Evolutionary conservation across 2,888 invertebrate species (phyloP).

Genomic region (Ariolimax columbianus): DNA sequence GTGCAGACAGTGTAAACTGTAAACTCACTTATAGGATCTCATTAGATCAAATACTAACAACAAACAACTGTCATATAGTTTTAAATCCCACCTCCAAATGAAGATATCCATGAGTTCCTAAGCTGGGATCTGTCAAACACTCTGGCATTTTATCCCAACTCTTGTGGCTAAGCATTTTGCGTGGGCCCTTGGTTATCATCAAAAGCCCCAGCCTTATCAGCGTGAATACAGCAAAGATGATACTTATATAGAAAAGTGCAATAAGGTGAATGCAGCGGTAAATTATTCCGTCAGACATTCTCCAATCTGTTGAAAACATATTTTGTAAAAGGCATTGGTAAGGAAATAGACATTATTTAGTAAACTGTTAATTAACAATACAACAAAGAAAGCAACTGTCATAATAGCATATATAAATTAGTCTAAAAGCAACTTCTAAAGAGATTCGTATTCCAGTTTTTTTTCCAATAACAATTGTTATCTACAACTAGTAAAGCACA

Average conservation of each 20-base stretch:
- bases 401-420: too few relatives aligned
- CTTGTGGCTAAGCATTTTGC: slow-evolving; percentile 18
- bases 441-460: too few relatives aligned
- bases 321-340: neutral
- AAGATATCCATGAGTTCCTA: slow-evolving; percentile 52
- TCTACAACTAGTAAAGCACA: too few relatives aligned
- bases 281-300: slow-evolving; percentile 6
- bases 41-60: neutral
- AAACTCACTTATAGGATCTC: neutral
- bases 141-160: slow-evolving; percentile 34
- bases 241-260: slow-evolving; percentile 5
- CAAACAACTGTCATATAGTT: neutral
- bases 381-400: neutral
- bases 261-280: neutral
- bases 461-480: too few relatives aligned
- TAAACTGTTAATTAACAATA: neutral
- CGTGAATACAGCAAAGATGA: neutral
- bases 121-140: slow-evolving; percentile 38
- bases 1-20: too few relatives aligned
- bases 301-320: slow-evolving; percentile 1
- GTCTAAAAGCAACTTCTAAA: too few relatives aligned
- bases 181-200: slow-evolving; percentile 42
- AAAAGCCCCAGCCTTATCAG: slow-evolving; percentile 28
- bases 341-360: neutral
- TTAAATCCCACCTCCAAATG: slow-evolving; percentile 47